A percentile compares a stretch with the other conserved stretches of the same genome.
Evolutionary conservation across 1,140 invertebrate species (phyloP).

Genomic region (Achatina immaculata): DNA sequence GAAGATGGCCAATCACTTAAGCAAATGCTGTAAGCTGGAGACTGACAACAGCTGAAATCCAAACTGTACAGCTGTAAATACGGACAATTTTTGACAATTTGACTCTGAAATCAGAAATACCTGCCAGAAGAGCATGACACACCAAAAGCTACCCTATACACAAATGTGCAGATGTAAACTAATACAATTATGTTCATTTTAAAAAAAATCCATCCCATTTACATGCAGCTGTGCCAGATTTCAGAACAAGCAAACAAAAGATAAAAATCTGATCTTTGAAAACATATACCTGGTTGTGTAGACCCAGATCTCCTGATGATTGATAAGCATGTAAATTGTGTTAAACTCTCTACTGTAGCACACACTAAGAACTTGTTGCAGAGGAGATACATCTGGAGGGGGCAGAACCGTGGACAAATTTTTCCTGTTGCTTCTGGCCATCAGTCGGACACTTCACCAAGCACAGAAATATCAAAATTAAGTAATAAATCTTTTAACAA

Average conservation of each 20-base stretch:
- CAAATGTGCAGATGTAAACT: too few species aligned
- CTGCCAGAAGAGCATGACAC: too few species aligned
- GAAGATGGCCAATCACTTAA: too few species aligned
- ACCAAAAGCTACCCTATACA: too few species aligned
- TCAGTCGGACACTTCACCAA: constrained; percentile 68
- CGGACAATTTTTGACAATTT: too few species aligned
- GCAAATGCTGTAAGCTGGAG: too few species aligned
- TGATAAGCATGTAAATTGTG: constrained; percentile 65
- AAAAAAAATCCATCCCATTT: too few species aligned
- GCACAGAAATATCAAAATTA: constrained; percentile 39
- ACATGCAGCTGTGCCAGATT: too few species aligned
- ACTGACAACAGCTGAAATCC: too few species aligned
- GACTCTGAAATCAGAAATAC: too few species aligned
- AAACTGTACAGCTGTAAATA: too few species aligned
- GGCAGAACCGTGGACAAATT: constrained; percentile 68
- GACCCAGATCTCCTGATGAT: constrained; percentile 66
- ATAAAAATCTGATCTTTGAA: neutral
- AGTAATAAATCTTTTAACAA: neutral
- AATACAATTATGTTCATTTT: too few species aligned
- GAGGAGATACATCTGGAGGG: constrained; percentile 64
- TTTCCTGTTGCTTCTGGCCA: constrained; percentile 59
- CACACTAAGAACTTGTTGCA: constrained; percentile 61
- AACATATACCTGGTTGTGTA: constrained; percentile 66
- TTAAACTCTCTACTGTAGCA: constrained; percentile 68
- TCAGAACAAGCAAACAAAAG: neutral